A percentile compares a stretch with the other conserved stretches of the same genome.
Evolutionary conservation across 2,888 invertebrate species (phyloP).

Genomic region (Adelognathus sp.): DNA sequence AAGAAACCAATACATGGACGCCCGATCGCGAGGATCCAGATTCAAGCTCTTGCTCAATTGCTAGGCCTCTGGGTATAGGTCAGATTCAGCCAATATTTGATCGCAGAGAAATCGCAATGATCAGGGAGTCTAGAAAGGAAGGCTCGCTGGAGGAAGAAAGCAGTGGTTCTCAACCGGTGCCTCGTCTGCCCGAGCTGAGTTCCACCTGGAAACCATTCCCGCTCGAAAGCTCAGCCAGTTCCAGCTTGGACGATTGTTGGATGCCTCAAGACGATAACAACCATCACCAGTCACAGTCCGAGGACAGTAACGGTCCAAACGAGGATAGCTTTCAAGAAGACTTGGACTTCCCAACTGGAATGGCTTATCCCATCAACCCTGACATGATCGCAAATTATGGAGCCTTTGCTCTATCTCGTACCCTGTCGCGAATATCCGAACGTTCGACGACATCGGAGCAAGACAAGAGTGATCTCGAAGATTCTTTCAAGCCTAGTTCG

Average conservation of each 20-base stretch:
- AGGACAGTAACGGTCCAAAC: constrained; percentile 78
- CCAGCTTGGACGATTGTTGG: constrained; percentile 92
- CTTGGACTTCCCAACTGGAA: constrained; percentile 88
- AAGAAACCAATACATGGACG: constrained; percentile 91
- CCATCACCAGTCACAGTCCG: constrained; percentile 74
- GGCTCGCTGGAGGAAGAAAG: constrained; percentile 75
- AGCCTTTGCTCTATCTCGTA: constrained; percentile 89
- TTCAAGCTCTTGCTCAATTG: constrained; percentile 87
- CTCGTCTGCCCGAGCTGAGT: constrained; percentile 86
- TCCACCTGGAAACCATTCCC: constrained; percentile 93
- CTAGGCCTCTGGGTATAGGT: constrained; percentile 89
- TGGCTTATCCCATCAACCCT: constrained; percentile 87
- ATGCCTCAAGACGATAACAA: constrained; percentile 84
- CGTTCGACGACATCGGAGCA: constrained; percentile 94
- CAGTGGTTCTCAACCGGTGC: constrained; percentile 75
- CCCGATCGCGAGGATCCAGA: constrained; percentile 82
- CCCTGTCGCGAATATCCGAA: constrained; percentile 93
- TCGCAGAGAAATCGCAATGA: constrained; percentile 75
- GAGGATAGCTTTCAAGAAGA: constrained; percentile 87
- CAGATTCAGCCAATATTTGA: constrained; percentile 81
- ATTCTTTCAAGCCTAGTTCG: constrained; percentile 92
- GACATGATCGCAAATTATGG: constrained; percentile 89
- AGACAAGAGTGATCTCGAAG: constrained; percentile 91
- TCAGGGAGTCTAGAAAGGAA: constrained; percentile 71
- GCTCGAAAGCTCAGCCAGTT: constrained; percentile 92